These are phyloP conservation scores for Bucorvus abyssinicus DNA, from an alignment of 2,797 vertebrate genomes.

Conservation along the genomic window DNA sequence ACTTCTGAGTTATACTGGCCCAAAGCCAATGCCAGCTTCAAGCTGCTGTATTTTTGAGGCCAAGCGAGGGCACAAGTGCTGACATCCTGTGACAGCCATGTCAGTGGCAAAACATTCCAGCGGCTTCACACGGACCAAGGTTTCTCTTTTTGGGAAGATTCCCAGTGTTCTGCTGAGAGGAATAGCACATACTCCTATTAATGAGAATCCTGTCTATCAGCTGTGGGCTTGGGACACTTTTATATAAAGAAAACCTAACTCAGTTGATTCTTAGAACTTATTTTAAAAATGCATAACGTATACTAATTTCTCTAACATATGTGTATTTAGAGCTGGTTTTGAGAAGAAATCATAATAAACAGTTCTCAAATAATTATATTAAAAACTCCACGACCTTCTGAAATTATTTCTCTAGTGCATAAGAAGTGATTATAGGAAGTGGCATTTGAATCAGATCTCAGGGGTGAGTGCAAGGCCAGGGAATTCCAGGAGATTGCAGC, in stretches of 20 bases:
- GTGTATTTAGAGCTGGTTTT: background rate
- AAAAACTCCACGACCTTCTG: background rate
- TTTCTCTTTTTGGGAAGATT: background rate
- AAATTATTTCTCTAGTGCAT: background rate
- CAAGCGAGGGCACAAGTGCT: slow-evolving; percentile 4
- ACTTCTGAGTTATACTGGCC: background rate
- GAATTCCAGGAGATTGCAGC: background rate
- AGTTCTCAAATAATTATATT: background rate
- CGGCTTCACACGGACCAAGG: background rate
- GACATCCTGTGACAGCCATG: background rate
- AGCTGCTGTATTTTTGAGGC: background rate
- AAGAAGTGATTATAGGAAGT: background rate
- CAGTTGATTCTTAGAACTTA: background rate
- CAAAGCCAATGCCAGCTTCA: background rate
- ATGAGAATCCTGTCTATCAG: background rate
- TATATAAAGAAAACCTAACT: background rate
- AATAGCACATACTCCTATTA: background rate
- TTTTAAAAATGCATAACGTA: background rate
- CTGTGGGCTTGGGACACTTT: background rate
- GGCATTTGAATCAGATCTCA: background rate
- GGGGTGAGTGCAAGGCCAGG: background rate
- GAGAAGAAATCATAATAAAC: background rate
- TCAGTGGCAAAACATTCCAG: background rate
- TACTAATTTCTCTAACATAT: background rate
- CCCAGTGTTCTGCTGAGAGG: background rate